Evolutionary conservation across 2,797 vertebrate species (phyloP).

Genomic region (Hafferia zeledoni): DNA sequence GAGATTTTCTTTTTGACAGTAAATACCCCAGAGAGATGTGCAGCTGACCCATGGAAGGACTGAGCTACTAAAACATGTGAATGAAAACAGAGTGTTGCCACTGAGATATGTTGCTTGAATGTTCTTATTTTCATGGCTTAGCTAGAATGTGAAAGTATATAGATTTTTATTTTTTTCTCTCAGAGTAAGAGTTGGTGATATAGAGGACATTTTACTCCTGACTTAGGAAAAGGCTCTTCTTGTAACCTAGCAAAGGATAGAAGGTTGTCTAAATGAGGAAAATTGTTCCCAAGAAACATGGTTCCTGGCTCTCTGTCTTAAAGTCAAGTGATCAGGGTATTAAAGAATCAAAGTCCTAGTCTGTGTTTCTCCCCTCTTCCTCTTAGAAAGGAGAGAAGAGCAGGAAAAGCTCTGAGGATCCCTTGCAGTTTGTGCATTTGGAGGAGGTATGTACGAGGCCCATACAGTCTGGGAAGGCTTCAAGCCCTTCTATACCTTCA

Average conservation of each 20-base stretch:
- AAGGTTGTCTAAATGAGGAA: not conserved
- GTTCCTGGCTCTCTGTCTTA: not conserved
- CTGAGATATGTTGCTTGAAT: not conserved
- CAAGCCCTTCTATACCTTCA: not conserved
- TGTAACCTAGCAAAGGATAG: not conserved
- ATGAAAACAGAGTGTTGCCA: not conserved
- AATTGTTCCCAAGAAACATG: not conserved
- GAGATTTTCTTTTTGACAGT: not conserved
- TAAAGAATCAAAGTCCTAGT: not conserved
- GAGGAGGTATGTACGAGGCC: not conserved
- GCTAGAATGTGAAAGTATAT: not conserved
- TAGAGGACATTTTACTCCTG: not conserved
- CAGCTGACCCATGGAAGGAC: not conserved
- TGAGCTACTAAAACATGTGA: not conserved
- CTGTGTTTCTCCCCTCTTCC: not conserved
- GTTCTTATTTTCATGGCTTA: not conserved
- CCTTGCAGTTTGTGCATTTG: not conserved
- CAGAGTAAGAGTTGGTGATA: not conserved
- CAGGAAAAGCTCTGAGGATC: not conserved
- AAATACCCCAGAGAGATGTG: not conserved
- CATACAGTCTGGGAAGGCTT: not conserved
- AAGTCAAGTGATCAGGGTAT: not conserved
- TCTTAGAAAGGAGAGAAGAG: not conserved
- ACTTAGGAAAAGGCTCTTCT: not conserved
- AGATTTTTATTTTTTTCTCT: not conserved